A percentile compares a stretch with the other conserved stretches of the same genome.
Conservation (phyloP, 2,888 invertebrate genomes). For the Syrista parreyssii region DNA sequence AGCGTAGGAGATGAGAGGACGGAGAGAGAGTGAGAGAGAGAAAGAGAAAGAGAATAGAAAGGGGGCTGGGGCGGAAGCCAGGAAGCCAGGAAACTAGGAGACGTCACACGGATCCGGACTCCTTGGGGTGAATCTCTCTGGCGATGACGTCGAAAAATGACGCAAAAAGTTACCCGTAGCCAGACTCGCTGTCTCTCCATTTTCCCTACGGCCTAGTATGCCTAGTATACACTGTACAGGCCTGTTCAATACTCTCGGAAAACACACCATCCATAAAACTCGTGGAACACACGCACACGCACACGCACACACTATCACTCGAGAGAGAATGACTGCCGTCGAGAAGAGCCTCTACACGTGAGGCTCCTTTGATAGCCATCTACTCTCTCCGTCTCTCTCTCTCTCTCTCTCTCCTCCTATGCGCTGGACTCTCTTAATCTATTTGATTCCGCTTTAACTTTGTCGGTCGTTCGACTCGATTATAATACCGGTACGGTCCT, state of each 20-base stretch:
- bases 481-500: slow-evolving; percentile 58
- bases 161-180: slow-evolving; percentile 53
- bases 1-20: slow-evolving; percentile 12
- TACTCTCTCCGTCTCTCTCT: not conserved
- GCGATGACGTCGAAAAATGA: slow-evolving; percentile 65
- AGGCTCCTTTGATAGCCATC: not conserved
- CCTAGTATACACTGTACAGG: not conserved
- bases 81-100: slow-evolving; percentile 36
- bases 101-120: slow-evolving; percentile 51
- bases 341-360: not conserved
- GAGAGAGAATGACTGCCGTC: not conserved
- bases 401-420: not conserved
- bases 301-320: too few relatives aligned
- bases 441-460: not conserved
- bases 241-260: not conserved
- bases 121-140: slow-evolving; percentile 51
- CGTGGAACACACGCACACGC: not conserved
- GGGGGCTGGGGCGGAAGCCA: slow-evolving; percentile 27
- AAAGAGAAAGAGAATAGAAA: slow-evolving; percentile 25
- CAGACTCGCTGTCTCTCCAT: slow-evolving; percentile 58
- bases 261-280: not conserved
- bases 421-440: not conserved
- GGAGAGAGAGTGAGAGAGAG: slow-evolving; percentile 14
- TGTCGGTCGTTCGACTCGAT: slow-evolving; percentile 38
- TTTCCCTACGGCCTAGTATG: slow-evolving; percentile 8